phyloP scores from a whole-genome alignment of 2,113 vertebrate species.

The Zootoca vivipara region DNA sequence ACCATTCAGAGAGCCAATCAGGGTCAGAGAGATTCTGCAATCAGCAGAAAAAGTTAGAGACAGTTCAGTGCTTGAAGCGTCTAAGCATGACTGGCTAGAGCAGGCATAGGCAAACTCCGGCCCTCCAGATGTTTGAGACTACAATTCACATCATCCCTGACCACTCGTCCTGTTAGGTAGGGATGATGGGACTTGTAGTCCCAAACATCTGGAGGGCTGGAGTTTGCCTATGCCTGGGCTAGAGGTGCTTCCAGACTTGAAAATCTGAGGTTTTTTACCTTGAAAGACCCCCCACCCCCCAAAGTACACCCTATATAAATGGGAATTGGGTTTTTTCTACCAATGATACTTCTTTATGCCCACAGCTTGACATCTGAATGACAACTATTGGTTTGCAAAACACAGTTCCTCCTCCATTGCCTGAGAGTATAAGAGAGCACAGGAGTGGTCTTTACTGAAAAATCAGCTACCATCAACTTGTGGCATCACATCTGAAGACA shows the following conservation, averaged over 20 bases:
- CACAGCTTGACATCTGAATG: not conserved
- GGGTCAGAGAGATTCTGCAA: not conserved
- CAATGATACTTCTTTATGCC: not conserved
- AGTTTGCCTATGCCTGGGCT: no score
- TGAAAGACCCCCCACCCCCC: not conserved
- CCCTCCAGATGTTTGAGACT: no score
- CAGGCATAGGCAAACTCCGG: no score
- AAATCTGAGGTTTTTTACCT: not conserved
- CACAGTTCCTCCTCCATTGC: not conserved
- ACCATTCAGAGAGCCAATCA: not conserved
- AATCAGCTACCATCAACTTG: conserved; percentile 15
- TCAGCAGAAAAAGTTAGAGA: not conserved
- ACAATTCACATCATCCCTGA: no score
- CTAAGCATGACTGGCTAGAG: no score
- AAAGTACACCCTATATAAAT: not conserved
- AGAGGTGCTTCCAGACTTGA: not conserved
- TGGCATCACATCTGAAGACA: not conserved
- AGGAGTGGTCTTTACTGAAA: conserved; percentile 11
- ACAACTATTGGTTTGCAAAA: not conserved
- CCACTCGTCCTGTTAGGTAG: no score
- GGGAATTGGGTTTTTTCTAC: not conserved
- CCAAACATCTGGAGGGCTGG: no score
- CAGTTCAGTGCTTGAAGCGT: not conserved
- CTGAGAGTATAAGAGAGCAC: not conserved
- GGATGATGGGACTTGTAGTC: no score